phyloP scores from a whole-genome alignment of 2,888 invertebrate species.

The Troides oblongomaculatus region DNA sequence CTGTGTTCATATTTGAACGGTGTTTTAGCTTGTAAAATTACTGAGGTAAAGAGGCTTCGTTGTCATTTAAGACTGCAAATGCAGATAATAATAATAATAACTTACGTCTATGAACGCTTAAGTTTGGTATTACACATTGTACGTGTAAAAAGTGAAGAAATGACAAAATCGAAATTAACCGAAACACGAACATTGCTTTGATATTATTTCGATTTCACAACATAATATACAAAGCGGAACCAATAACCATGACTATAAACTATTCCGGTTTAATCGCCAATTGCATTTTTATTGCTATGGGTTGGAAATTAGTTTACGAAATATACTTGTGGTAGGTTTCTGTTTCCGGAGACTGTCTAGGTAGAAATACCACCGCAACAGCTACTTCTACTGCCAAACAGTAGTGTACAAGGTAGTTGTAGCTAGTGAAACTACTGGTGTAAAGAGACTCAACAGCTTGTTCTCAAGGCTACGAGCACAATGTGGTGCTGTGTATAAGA shows the following conservation, averaged over 20 bases:
- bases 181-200: conserved; percentile 12
- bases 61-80: no score
- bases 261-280: conserved; percentile 16
- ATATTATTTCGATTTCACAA: conserved; percentile 7
- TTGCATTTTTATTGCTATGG: conserved; percentile 16
- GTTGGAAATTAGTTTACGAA: conserved; percentile 11
- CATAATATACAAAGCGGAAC: conserved; percentile 14
- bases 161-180: conserved; percentile 17
- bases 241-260: conserved; percentile 21
- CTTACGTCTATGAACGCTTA: conserved; percentile 59
- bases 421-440: no score
- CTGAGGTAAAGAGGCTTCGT: no score
- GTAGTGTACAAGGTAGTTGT: no score
- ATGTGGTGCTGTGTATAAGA: no score
- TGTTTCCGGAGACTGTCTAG: no score
- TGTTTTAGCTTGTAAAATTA: no score
- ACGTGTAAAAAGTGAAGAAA: conserved; percentile 33
- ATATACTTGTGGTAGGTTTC: background rate
- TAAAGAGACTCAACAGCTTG: no score
- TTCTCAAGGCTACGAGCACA: no score
- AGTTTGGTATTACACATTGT: conserved; percentile 49
- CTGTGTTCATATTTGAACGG: no score
- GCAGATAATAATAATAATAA: conserved; percentile 15
- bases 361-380: no score
- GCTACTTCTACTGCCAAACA: no score